phyloP scores from a whole-genome alignment of 1,140 invertebrate genomes.

The Drosophila erecta region DNA sequence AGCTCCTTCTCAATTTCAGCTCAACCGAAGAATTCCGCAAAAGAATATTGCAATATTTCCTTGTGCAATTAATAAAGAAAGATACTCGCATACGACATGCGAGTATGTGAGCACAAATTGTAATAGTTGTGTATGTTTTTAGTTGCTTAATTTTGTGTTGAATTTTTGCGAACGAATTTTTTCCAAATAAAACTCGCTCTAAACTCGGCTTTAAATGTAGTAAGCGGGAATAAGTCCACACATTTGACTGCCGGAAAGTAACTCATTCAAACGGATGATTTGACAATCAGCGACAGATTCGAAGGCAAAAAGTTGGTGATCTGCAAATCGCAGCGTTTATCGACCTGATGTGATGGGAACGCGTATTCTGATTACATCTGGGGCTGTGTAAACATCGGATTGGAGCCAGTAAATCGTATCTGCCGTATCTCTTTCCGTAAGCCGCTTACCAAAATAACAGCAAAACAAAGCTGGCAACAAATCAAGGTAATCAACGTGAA shows the following conservation, averaged over 20 bases:
- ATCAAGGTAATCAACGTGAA: slow-evolving; percentile 81
- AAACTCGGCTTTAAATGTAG: no score
- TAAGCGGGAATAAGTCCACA: no score
- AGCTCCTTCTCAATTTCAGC: background rate
- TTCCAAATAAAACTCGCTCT: no score
- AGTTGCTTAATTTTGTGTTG: no score
- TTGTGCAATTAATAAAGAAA: background rate
- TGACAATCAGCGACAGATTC: slow-evolving; percentile 4
- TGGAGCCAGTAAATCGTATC: slow-evolving; percentile 20
- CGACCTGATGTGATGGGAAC: slow-evolving; percentile 9
- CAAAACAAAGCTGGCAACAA: slow-evolving; percentile 35
- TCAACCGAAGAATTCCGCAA: background rate
- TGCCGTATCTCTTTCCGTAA: slow-evolving; percentile 13
- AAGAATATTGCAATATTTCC: no score
- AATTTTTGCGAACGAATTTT: no score
- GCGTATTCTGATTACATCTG: slow-evolving; percentile 29
- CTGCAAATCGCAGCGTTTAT: slow-evolving; percentile 37
- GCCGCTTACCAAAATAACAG: slow-evolving; percentile 38
- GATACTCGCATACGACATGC: no score
- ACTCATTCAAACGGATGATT: background rate
- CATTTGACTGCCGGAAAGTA: background rate
- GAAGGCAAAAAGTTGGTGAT: slow-evolving; percentile 1
- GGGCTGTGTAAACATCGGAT: slow-evolving; percentile 34
- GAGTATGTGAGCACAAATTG: no score
- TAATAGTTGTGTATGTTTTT: no score